Evolutionary conservation across 2,113 vertebrate species (phyloP).

Genomic region (Phalacrocorax brasilianus): DNA sequence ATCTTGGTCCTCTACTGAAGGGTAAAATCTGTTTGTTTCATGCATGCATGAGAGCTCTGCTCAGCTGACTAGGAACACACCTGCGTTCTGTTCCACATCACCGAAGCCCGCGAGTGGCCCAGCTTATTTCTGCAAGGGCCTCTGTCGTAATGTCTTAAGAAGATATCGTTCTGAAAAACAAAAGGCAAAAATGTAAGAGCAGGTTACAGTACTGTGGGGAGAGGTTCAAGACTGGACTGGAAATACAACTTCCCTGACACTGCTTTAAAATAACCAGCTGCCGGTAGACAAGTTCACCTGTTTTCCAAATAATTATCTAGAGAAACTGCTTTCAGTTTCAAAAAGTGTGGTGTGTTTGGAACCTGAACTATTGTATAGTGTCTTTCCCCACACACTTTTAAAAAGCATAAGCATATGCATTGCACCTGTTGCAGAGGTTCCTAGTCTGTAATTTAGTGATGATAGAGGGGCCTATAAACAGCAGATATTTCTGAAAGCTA

Average conservation of each 20-base stretch:
- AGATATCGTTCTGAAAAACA: constrained; percentile 91
- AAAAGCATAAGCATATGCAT: background rate
- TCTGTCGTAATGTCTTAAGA: constrained; percentile 96
- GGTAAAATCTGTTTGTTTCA: background rate
- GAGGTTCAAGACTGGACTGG: background rate
- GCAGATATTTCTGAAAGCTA: background rate
- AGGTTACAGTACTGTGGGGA: background rate
- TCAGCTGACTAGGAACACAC: constrained; percentile 63
- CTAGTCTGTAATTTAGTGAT: background rate
- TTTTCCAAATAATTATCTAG: background rate
- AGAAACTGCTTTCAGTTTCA: background rate
- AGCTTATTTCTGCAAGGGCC: constrained; percentile 96
- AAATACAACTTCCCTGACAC: background rate
- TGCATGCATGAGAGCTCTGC: background rate
- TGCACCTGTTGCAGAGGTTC: background rate
- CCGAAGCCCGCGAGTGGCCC: constrained; percentile 93
- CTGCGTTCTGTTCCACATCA: constrained; percentile 98
- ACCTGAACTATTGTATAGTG: background rate
- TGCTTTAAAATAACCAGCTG: background rate
- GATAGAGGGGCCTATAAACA: background rate
- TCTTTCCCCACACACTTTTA: background rate
- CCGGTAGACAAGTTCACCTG: background rate
- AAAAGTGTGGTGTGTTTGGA: background rate
- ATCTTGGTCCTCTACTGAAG: background rate
- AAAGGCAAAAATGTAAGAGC: background rate